phyloP scores from a whole-genome alignment of 2,113 vertebrate genomes.

The Caretta caretta region DNA sequence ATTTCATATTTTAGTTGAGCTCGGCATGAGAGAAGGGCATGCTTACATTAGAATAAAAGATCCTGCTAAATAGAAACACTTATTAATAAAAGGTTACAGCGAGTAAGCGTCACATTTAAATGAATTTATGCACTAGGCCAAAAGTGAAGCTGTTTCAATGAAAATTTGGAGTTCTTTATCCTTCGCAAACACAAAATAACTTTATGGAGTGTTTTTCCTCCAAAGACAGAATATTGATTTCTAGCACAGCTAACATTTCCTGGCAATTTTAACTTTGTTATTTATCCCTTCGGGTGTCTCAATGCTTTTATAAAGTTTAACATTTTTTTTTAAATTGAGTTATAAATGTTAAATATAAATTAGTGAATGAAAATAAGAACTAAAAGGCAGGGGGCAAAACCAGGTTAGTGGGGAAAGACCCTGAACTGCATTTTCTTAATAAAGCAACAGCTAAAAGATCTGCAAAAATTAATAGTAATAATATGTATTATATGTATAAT shows the following conservation, averaged over 20 bases:
- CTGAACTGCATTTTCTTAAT: no score
- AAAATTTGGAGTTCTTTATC: background rate
- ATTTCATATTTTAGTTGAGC: background rate
- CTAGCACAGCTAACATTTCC: background rate
- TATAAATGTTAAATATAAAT: no score
- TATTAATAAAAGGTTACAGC: background rate
- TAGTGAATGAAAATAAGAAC: no score
- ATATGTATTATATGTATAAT: background rate
- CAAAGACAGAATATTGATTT: accelerated
- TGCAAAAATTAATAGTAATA: no score
- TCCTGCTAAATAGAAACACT: background rate
- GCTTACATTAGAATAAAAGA: background rate
- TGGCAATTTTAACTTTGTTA: no score
- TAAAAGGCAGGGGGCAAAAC: background rate
- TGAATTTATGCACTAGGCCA: background rate
- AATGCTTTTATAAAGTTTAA: background rate
- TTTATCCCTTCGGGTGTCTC: no score
- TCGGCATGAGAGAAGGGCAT: background rate
- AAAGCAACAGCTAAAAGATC: no score
- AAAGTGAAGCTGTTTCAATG: accelerated
- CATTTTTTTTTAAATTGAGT: background rate
- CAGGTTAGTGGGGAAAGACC: background rate
- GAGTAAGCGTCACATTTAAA: background rate
- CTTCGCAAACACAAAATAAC: background rate
- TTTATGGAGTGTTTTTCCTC: background rate